A percentile compares a stretch with the other conserved stretches of the same genome.
Conservation (phyloP, 2,113 vertebrate genomes). For the Syngnathus floridae region DNA sequence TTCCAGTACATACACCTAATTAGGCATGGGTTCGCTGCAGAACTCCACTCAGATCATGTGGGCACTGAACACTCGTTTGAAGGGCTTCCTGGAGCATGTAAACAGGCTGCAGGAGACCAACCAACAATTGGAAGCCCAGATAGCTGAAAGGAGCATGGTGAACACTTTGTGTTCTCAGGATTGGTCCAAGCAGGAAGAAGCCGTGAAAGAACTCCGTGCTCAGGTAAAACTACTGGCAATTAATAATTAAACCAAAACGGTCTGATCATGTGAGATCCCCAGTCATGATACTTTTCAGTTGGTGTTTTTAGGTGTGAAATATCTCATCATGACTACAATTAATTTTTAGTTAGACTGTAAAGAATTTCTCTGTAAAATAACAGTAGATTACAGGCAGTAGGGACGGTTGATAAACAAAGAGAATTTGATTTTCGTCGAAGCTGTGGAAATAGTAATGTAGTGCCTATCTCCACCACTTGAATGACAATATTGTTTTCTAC, state of each 20-base stretch:
- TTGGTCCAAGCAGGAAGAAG: slow-evolving; percentile 60
- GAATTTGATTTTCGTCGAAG: too few relatives aligned
- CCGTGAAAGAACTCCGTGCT: slow-evolving; percentile 52
- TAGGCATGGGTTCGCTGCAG: slow-evolving; percentile 48
- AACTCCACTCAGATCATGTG: slow-evolving; percentile 53
- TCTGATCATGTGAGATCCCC: not conserved
- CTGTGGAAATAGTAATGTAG: too few relatives aligned
- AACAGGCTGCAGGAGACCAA: slow-evolving; percentile 64
- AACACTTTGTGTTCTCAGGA: slow-evolving; percentile 8
- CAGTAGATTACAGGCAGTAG: too few relatives aligned
- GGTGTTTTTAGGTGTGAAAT: too few relatives aligned
- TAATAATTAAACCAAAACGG: not conserved
- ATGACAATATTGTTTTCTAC: too few relatives aligned
- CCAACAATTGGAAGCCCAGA: slow-evolving; percentile 57
- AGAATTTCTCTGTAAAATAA: too few relatives aligned
- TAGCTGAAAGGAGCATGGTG: slow-evolving; percentile 43
- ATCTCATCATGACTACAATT: too few relatives aligned
- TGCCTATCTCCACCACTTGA: too few relatives aligned
- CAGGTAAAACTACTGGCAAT: slow-evolving; percentile 51
- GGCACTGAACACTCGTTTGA: slow-evolving; percentile 59
- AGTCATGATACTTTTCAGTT: too few relatives aligned
- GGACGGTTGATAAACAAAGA: too few relatives aligned
- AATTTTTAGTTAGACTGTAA: too few relatives aligned
- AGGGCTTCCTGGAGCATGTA: slow-evolving; percentile 66
- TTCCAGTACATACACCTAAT: not conserved